These are phyloP conservation scores for Cinara cedri DNA, from an alignment of 2,888 invertebrate genomes.

Conservation along the genomic window DNA sequence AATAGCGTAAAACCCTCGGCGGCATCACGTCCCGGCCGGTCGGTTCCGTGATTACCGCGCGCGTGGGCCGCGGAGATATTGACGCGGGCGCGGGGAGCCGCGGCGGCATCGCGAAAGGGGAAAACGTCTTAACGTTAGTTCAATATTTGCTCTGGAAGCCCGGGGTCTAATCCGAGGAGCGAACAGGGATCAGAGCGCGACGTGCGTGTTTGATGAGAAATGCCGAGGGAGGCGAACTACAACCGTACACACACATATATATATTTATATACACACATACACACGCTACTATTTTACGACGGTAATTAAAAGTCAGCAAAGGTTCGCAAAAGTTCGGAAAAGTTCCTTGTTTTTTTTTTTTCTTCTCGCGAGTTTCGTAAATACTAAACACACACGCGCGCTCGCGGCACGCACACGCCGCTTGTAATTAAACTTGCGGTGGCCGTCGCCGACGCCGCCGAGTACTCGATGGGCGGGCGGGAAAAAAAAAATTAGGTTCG, in stretches of 20 bases:
- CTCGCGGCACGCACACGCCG: background rate
- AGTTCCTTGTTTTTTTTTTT: conserved; percentile 7
- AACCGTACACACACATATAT: background rate
- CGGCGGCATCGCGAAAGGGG: background rate
- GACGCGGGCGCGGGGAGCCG: background rate
- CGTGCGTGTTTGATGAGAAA: conserved; percentile 57
- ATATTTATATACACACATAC: background rate
- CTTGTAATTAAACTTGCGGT: conserved; percentile 40
- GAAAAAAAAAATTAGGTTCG: background rate
- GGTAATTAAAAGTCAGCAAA: conserved; percentile 57
- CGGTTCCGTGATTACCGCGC: conserved; percentile 52
- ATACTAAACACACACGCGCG: conserved; percentile 12
- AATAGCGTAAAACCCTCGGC: conserved; percentile 48
- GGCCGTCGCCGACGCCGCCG: too few relatives aligned
- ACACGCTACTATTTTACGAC: conserved; percentile 47
- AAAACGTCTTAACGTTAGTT: conserved; percentile 56
- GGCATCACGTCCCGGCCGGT: conserved; percentile 35
- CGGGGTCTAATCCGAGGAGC: conserved; percentile 55
- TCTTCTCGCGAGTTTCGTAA: conserved; percentile 1
- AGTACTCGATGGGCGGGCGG: background rate
- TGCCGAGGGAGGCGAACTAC: conserved; percentile 30
- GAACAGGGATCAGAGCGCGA: conserved; percentile 29
- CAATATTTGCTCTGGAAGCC: conserved; percentile 53
- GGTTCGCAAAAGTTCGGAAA: conserved; percentile 41
- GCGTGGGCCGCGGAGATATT: background rate